Evolutionary conservation across 2,888 invertebrate species (phyloP), one percentile per base, ranked within the genome.

Genomic region (Brassicogethes aeneus): DNA sequence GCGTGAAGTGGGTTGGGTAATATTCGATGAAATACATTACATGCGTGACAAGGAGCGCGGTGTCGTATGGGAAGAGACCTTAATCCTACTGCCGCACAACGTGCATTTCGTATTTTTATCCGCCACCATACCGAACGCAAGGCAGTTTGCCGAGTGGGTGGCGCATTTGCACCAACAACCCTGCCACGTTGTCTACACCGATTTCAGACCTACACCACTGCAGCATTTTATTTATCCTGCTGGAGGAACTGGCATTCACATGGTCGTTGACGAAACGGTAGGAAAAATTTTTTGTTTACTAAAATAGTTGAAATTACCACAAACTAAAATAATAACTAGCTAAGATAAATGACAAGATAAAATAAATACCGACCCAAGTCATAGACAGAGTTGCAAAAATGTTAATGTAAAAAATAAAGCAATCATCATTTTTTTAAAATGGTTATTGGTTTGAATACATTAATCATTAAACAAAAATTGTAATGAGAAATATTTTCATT

Each of bases 21-120:
- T 99, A 39, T 99, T 99, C 71, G 99, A 99, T 65, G 99, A 99
- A 72, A 99, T 99, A 57, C 99, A 99, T 71, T 99, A 99, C 65
- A 99, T 99, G 99, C 80, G 99, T 57, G 96, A 99, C 65, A 96
- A 96, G 70, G 97, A 99, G 66, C 78, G 99, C 61, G 99, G 99
- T 37, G 97, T 99, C 5, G 97, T 99, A 1, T 99, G 99, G 99
- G 95, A 96, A 74, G 99, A 99, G 72, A 96, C 97, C 0, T 76
- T 99, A 23, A 99, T 99, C 59, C 74, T 99, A 17, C 70, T 99
- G 30, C 97, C 96, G 0, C 94, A 97, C 65, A 95, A 93, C 61
- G 96, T 99, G 0, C 94, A 94, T 64, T 96, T 94, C 66, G 99
- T 99, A 3, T 99, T 99, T 65, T 75, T 99, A 0, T 99, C 99